Evolutionary conservation across 2,888 invertebrate species (phyloP), one percentile per base, ranked within the genome.

Genomic region (Drosophila mimica): DNA sequence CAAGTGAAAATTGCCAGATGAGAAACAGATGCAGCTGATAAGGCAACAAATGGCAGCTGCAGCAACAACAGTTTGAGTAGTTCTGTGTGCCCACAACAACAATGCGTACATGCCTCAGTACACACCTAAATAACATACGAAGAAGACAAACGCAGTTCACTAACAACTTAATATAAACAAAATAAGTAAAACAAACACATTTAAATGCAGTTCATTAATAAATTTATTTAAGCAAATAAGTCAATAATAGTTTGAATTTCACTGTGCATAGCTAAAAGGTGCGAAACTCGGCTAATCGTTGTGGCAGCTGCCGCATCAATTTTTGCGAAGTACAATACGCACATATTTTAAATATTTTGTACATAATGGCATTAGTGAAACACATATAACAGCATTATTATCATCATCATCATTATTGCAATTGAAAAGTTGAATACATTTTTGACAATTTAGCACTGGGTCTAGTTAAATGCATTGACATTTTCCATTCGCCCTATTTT

Each of bases 1-100:
- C 64, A 40, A 61, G 72, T 70, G 59, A 81, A 88, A 88, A 88
- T 59, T 30, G 51, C 28, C 30, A 17, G 8, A 58, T 67, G 58
- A 69, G 33, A 68, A 85, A 76, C 88, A 85, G 81, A 83, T 85
- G 85, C 74, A 70, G 59, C n/a, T 4, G 6, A 25, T n/a, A 25
- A 61, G 31, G 40, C 5, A 15, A 70, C 64, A 60, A 59, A 46
- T 52, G 59, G 64, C 71, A 56, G 57, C 59, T 59, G 73, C 77
- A 43, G 3, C 15, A 20, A 15, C 15, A 20, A 58, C 64, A 73
- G 83, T 79, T 83, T 76, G n/a, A 59, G 3, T 0, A 59, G 31
- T 66, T 48, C 51, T 61, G 62, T 38, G 4, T n/a, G 25, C 0
- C 17, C 20, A 17, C n/a, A 34, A 25, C 3, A 52, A 6, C 11